Percentiles rank a stretch among this genome's conserved stretches.
phyloP scores from a whole-genome alignment of 1,140 invertebrate genomes.

The Metopolophium dirhodum region DNA sequence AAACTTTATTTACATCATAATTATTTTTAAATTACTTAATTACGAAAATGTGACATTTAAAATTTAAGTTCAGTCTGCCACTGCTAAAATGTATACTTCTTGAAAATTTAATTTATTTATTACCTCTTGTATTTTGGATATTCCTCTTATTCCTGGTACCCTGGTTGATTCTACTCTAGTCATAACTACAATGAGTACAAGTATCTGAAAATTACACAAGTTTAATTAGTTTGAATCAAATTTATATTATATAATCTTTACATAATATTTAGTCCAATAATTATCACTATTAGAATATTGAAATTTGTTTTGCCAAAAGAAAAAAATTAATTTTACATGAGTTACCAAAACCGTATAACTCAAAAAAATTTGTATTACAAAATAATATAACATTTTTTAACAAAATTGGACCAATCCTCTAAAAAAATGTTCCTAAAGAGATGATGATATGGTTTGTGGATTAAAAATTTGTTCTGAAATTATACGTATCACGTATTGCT shows the following conservation, averaged over 20 bases:
- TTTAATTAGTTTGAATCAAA: background rate
- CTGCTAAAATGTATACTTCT: background rate
- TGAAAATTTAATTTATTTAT: background rate
- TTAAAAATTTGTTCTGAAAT: no score
- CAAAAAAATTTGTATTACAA: background rate
- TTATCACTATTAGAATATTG: background rate
- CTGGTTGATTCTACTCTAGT: background rate
- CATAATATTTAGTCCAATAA: background rate
- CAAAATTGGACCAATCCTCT: background rate
- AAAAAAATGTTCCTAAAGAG: background rate
- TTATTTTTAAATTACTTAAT: no score
- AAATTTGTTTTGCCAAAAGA: background rate
- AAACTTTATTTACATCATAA: no score
- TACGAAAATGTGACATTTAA: no score
- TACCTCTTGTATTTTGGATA: slow-evolving; percentile 39
- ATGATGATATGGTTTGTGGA: no score
- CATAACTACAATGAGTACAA: background rate
- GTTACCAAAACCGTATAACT: background rate
- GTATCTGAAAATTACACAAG: slow-evolving; percentile 8
- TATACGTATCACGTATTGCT: no score
- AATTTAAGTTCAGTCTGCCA: no score
- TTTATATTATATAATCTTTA: background rate
- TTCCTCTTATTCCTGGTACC: slow-evolving; percentile 1
- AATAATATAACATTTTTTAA: background rate
- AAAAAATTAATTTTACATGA: background rate